These are phyloP conservation scores for Coluber constrictor DNA, from an alignment of 2,797 vertebrate genomes.

Conservation along the genomic window DNA sequence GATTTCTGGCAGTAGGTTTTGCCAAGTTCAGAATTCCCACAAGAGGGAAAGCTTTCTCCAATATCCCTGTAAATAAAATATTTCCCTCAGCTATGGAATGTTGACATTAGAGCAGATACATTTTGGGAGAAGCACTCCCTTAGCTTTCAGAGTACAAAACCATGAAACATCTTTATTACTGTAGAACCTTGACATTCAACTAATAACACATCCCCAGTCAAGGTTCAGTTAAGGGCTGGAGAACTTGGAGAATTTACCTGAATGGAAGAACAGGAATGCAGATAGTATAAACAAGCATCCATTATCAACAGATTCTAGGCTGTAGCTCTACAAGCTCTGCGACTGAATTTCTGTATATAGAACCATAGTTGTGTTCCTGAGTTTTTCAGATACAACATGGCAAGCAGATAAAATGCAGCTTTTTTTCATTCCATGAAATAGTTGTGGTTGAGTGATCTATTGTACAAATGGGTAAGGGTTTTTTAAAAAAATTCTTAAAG, in stretches of 20 bases:
- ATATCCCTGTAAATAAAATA: background rate
- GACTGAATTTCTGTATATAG: background rate
- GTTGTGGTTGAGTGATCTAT: background rate
- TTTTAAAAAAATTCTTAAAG: background rate
- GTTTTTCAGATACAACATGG: background rate
- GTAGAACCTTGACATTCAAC: background rate
- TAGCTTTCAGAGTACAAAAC: background rate
- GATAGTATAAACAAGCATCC: background rate
- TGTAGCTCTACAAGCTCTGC: background rate
- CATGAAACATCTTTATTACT: background rate
- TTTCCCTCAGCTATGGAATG: background rate
- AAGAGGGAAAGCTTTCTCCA: background rate
- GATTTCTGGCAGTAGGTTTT: background rate
- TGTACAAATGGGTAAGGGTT: background rate
- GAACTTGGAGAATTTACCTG: background rate
- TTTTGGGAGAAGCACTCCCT: background rate
- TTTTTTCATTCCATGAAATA: background rate
- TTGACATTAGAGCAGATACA: background rate
- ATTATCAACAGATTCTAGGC: background rate
- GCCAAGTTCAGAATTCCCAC: background rate
- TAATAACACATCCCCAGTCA: background rate
- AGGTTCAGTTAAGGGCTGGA: background rate
- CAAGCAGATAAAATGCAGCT: background rate
- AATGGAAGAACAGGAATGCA: background rate
- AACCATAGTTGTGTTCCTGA: background rate